Conservation (phyloP, 2,888 invertebrate species). For the Dynastes grantii region DNA sequence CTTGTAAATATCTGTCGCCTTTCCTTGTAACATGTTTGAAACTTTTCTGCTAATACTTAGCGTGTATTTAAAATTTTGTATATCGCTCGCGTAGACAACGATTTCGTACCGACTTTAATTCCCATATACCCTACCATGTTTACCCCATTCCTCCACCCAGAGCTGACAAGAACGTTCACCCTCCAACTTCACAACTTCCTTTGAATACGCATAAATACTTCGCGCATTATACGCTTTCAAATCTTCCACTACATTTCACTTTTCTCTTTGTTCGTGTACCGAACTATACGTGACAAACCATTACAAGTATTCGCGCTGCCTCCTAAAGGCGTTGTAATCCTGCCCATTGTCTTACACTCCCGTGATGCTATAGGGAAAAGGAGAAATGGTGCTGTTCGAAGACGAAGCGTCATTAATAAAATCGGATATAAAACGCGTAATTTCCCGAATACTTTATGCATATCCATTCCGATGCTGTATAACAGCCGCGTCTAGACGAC, state of each 20-base stretch:
- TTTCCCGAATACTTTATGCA: constrained; percentile 6
- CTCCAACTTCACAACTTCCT: not conserved
- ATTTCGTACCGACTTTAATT: not conserved
- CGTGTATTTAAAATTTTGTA: not conserved
- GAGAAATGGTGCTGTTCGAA: not conserved
- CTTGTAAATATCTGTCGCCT: too few species aligned
- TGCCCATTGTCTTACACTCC: constrained; percentile 16
- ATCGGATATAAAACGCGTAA: constrained; percentile 10
- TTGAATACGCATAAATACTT: constrained; percentile 28
- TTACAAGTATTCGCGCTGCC: constrained; percentile 14
- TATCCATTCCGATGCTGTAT: not conserved
- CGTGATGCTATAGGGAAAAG: not conserved
- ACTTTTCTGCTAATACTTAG: too few species aligned
- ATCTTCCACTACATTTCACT: constrained; percentile 45
- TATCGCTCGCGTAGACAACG: not conserved
- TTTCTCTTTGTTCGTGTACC: constrained; percentile 22
- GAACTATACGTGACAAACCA: constrained; percentile 25
- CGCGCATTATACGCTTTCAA: constrained; percentile 31
- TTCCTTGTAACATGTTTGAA: too few species aligned
- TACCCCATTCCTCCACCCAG: not conserved
- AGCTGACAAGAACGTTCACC: not conserved
- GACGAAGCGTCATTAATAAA: constrained; percentile 14
- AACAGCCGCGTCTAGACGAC: constrained; percentile 6
- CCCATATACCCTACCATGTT: not conserved
- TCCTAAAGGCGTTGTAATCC: not conserved